A percentile compares a stretch with the other conserved stretches of the same genome.
Conservation (phyloP, 2,797 vertebrate genomes). For the Scolopax rusticola region DNA sequence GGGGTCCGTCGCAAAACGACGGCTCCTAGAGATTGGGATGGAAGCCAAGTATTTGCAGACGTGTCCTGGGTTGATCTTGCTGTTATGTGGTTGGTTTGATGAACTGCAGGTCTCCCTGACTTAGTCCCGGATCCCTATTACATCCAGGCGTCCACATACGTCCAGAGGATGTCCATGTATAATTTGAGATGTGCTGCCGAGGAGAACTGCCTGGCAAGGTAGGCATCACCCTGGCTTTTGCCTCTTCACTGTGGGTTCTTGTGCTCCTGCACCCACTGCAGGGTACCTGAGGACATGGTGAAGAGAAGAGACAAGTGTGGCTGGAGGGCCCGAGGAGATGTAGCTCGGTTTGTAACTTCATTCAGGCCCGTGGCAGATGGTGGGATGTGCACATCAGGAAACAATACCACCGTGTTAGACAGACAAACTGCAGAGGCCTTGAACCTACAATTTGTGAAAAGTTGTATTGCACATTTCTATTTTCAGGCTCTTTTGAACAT, state of each 20-base stretch:
- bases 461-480: background rate
- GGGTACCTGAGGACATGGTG: background rate
- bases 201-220: constrained; percentile 98
- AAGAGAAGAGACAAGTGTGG: background rate
- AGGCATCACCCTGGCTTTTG: background rate
- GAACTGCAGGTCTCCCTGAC: constrained; percentile 92
- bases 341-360: background rate
- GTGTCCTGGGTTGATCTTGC: constrained; percentile 60
- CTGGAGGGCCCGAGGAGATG: background rate
- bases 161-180: constrained; percentile 95
- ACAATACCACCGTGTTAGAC: background rate
- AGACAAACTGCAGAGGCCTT: background rate
- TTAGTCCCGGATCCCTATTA: constrained; percentile 96
- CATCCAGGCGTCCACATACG: constrained; percentile 94
- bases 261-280: background rate
- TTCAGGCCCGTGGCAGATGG: background rate
- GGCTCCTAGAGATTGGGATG: background rate
- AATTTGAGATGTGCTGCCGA: constrained; percentile 95
- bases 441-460: background rate
- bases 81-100: constrained; percentile 70
- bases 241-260: background rate
- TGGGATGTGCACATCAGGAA: background rate
- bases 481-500: background rate
- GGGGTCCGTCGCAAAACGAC: background rate
- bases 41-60: constrained; percentile 8